Conservation (phyloP, 2,888 invertebrate species). For the Sphaerophoria rueppellii region DNA sequence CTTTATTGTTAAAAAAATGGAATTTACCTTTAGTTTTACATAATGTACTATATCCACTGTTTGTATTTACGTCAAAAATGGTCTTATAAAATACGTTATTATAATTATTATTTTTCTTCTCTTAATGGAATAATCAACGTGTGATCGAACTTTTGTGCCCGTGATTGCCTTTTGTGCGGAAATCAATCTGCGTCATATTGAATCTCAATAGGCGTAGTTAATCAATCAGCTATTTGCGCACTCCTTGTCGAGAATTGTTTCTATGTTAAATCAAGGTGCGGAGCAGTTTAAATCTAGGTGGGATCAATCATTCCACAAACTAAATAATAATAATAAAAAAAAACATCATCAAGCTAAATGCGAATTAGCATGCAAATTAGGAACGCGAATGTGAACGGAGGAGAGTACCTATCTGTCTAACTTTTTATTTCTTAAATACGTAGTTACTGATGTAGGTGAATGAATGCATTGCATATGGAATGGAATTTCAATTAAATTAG, state of each 20-base stretch:
- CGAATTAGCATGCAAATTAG: slow-evolving; percentile 61
- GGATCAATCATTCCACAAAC: slow-evolving; percentile 43
- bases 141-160: slow-evolving; percentile 17
- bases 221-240: slow-evolving; percentile 60
- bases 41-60: neutral
- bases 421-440: neutral
- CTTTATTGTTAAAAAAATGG: too few species aligned
- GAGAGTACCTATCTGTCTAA: slow-evolving; percentile 29
- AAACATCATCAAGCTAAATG: slow-evolving; percentile 39
- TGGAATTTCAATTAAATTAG: slow-evolving; percentile 54
- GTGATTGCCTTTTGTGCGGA: slow-evolving; percentile 43
- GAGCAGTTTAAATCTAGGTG: slow-evolving; percentile 47
- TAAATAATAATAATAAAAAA: slow-evolving; percentile 15
- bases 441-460: slow-evolving; percentile 28
- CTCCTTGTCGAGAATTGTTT: slow-evolving; percentile 45
- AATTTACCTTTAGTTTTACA: too few species aligned
- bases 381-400: slow-evolving; percentile 47
- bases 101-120: too few species aligned
- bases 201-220: slow-evolving; percentile 61
- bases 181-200: slow-evolving; percentile 59
- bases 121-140: too few species aligned
- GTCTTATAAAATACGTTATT: too few species aligned
- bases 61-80: neutral
- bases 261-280: slow-evolving; percentile 62
- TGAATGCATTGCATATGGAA: slow-evolving; percentile 16